Base-by-base conservation (phyloP, 2,888 invertebrate species). In the Luperina testacea region DNA sequence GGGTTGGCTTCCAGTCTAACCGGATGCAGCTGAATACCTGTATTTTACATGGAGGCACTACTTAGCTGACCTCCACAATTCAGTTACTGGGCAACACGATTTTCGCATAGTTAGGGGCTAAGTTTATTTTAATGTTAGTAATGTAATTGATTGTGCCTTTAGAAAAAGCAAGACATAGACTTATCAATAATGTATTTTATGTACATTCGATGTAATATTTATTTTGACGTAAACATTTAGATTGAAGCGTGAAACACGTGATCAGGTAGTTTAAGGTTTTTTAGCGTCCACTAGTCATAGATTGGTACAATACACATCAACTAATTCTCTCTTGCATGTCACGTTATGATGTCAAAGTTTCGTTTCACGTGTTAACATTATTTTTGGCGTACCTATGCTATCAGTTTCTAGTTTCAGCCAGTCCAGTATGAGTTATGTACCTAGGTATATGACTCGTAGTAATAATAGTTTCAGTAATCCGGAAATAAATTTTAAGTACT, bases 281-380 rank as follows among this genome's bases (percentile, higher is more conserved):
- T 84, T 84, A 84, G 84, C 87, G 27, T 61, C 24, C 45, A 7
- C 17, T 32, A 13, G 11, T 48, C n/a, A 72, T 45, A 81, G 63
- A 81, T 81, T 64, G 71, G 9, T 75, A 57, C 0, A 57, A 17
- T 38, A 65, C 38, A 79, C 38, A 79, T 4, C 17, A 64, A 27
- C 57, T 24, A 82, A 67, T 32, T 48, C 38, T 38, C 38, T 63
- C 15, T 48, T n/a, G 48, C 48, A 61, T 69, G 32, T 69, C 45
- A 61, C 38, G 15, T n/a, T 63, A 38, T 61, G 63, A 72, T 82
- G 64, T 64, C 53, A 71, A 59, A 53, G n/a, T 38, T 51, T 68
- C 27, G 27, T 64, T 72, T 82, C 5, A 82, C 48, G 64, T 82
- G 51, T n/a, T 24, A 45, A 64, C 27, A 38, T 68, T 38, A 59